Base-by-base conservation (phyloP, 1,140 invertebrate species). In the Saccostrea cuccullata region DNA sequence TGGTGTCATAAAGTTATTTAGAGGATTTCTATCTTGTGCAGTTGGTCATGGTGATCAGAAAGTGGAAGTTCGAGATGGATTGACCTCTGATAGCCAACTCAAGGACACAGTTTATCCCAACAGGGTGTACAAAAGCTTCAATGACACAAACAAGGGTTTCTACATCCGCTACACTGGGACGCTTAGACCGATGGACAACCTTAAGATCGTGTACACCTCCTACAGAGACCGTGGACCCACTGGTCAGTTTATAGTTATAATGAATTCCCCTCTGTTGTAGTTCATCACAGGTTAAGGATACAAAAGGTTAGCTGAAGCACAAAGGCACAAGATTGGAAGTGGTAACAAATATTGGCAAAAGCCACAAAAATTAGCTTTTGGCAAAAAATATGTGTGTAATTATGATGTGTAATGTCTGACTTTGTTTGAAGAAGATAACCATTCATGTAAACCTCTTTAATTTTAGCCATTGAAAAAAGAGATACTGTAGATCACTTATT, bases 121-220 rank as follows among this genome's bases (percentile, higher is more conserved):
- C 26, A 87, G n/a, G 9, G 15, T 8, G 4, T 47, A 64, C n/a
- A n/a, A 15, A 40, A 82, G 73, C 20, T n/a, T 23, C 15, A 86
- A 87, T 20, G 30, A 55, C 11, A 84, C 58, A 12, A 26, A 23
- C n/a, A 82, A 13, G 0, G 89, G 87, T 12, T 91, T 91, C 47
- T 91, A 90, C 56, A 82, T 90, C 30, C 87, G 89, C 1, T 73
- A 89, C 36, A 67, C 84, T 11, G 87, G 89, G 13, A 84, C 40
- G 17, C 88, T 89, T 40, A 56, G 23, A 26, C 60, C 84, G 8
- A 40, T 26, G 11, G 56, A 83, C 12, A 86, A 89, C 40, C 88
- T 89, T 30, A 83, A 73, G 12, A 84, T 91, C 9, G 67, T 86
- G 0, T 91, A 85, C 36, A 60, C 89, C n/a, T 91, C 88, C 2